A percentile compares a stretch with the other conserved stretches of the same genome.
Evolutionary conservation across 92 coral and sea anemone genomes (phyloP).

Genomic region (Palythoa grandis): DNA sequence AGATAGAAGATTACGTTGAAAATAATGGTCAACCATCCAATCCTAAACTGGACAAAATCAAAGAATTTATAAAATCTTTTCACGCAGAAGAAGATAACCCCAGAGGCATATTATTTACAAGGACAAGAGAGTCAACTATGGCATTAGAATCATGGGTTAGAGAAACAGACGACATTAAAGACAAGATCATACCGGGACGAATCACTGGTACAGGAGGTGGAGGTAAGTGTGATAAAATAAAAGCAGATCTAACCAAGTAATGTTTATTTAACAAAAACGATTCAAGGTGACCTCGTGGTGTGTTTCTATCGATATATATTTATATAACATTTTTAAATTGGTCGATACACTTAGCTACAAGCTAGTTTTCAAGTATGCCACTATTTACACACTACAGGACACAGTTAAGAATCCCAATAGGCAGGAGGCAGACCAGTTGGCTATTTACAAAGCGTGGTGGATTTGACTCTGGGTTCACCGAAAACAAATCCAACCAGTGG

Average conservation of each 20-base stretch:
- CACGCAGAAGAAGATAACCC: constrained; percentile 36
- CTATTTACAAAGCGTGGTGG: too few species aligned
- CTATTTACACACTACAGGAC: too few species aligned
- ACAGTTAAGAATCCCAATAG: too few species aligned
- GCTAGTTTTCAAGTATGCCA: too few species aligned
- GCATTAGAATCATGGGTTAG: constrained; percentile 83
- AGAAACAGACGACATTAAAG: constrained; percentile 59
- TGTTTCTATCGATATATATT: too few species aligned
- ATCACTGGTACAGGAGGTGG: constrained; percentile 89
- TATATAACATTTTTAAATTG: too few species aligned
- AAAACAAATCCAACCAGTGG: too few species aligned
- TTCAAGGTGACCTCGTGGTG: too few species aligned
- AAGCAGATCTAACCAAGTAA: not conserved
- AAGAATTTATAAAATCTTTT: constrained; percentile 49
- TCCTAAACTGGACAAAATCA: constrained; percentile 65
- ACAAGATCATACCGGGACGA: constrained; percentile 57
- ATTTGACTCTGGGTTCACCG: too few species aligned
- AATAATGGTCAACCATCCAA: constrained; percentile 72
- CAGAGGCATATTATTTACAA: constrained; percentile 86
- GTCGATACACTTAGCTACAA: too few species aligned
- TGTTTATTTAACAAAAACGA: not conserved
- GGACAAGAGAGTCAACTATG: constrained; percentile 76
- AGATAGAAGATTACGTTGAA: constrained; percentile 32
- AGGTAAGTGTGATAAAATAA: constrained; percentile 46
- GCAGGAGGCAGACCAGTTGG: too few species aligned